phyloP scores from a whole-genome alignment of 2,888 invertebrate genomes.

The Crocallis elinguaria region DNA sequence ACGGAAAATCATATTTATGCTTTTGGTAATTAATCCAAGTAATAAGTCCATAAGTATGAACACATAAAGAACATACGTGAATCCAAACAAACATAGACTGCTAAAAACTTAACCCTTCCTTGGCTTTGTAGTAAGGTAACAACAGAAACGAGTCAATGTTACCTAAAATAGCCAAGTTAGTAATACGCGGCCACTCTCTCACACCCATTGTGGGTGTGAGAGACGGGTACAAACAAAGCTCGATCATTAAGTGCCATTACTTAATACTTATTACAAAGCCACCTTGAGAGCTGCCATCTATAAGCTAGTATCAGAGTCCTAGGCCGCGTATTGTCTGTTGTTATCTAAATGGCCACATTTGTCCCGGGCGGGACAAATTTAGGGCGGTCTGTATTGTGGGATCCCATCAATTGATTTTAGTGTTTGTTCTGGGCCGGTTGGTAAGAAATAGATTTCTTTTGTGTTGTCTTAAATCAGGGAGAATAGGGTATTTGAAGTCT shows the following conservation, averaged over 20 bases:
- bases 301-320: neutral
- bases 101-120: no score
- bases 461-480: neutral
- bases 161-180: no score
- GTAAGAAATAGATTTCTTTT: neutral
- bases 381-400: neutral
- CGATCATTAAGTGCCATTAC: neutral
- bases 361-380: conserved; percentile 1
- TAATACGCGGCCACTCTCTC: neutral
- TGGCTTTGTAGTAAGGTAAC: no score
- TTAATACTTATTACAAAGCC: neutral
- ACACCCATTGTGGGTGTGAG: no score
- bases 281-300: neutral
- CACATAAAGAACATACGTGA: no score
- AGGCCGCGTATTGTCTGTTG: conserved; percentile 4
- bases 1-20: no score
- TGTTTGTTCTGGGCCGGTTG: neutral
- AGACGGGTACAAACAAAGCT: no score
- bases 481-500: no score
- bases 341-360: conserved; percentile 15
- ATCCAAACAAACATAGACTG: no score
- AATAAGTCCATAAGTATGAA: no score
- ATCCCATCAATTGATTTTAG: neutral
- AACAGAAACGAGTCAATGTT: no score
- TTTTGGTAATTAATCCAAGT: no score